phyloP scores from a whole-genome alignment of 2,797 vertebrate species.

The Phaenicophaeus curvirostris region DNA sequence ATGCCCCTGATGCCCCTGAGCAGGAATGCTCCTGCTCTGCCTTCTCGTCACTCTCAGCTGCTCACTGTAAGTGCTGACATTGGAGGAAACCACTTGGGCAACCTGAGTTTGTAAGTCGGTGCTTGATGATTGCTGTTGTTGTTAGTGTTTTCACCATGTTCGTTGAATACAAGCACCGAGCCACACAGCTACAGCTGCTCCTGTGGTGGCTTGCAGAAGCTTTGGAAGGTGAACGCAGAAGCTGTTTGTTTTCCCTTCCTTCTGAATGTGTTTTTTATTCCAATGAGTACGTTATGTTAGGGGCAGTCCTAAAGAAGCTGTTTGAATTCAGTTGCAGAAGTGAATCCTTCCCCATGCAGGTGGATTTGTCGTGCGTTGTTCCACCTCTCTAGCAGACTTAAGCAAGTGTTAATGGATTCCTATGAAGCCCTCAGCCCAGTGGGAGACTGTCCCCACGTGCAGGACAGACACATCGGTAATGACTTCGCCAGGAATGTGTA shows the following conservation, averaged over 20 bases:
- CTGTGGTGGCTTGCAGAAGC: background rate
- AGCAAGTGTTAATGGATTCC: background rate
- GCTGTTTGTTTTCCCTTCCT: background rate
- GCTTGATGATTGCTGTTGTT: background rate
- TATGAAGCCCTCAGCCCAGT: accelerated
- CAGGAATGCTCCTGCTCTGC: accelerated
- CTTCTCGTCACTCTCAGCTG: accelerated
- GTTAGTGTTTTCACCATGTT: accelerated
- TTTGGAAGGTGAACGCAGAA: background rate
- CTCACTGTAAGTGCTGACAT: accelerated
- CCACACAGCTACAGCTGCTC: background rate
- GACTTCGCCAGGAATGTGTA: background rate
- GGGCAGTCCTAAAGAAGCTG: background rate
- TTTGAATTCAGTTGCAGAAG: background rate
- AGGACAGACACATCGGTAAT: accelerated
- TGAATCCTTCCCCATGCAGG: accelerated
- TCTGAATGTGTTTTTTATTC: background rate
- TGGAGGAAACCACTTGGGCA: background rate
- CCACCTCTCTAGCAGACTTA: background rate
- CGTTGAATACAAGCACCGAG: background rate
- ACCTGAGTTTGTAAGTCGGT: background rate
- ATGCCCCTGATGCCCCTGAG: too few species aligned
- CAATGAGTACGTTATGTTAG: accelerated
- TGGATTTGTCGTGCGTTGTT: background rate
- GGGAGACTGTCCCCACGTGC: accelerated